Conservation (phyloP, 2,888 invertebrate genomes). For the Parnassius mnemosyne region DNA sequence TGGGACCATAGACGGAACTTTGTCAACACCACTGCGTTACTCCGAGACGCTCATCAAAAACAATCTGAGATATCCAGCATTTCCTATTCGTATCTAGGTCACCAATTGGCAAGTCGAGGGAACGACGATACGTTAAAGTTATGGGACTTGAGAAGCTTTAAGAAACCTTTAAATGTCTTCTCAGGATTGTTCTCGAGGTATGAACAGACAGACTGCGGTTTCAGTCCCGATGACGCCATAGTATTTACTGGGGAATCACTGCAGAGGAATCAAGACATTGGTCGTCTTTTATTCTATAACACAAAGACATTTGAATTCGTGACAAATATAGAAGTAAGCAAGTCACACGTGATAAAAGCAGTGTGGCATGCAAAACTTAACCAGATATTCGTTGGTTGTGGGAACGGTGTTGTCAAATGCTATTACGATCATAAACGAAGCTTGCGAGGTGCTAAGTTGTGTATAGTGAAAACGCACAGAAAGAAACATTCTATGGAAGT, state of each 20-base stretch:
- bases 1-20: constrained; percentile 97
- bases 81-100: constrained; percentile 92
- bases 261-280: constrained; percentile 82
- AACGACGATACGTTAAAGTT: constrained; percentile 97
- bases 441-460: constrained; percentile 93
- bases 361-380: constrained; percentile 99
- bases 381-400: constrained; percentile 95
- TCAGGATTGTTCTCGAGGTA: constrained; percentile 89
- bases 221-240: constrained; percentile 95
- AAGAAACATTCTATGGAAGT: constrained; percentile 92
- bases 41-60: constrained; percentile 89
- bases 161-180: constrained; percentile 86
- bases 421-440: constrained; percentile 94
- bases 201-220: constrained; percentile 89
- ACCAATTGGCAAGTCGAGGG: constrained; percentile 88
- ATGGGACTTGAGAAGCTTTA: constrained; percentile 95
- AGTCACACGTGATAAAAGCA: constrained; percentile 92
- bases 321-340: constrained; percentile 87
- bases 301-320: constrained; percentile 87
- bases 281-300: constrained; percentile 89
- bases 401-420: constrained; percentile 93
- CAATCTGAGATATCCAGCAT: constrained; percentile 91
- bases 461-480: constrained; percentile 89
- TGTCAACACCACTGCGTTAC: constrained; percentile 90
- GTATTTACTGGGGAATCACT: constrained; percentile 94